phyloP scores from a whole-genome alignment of 2,797 vertebrate species.

The Bovichtus variegatus region DNA sequence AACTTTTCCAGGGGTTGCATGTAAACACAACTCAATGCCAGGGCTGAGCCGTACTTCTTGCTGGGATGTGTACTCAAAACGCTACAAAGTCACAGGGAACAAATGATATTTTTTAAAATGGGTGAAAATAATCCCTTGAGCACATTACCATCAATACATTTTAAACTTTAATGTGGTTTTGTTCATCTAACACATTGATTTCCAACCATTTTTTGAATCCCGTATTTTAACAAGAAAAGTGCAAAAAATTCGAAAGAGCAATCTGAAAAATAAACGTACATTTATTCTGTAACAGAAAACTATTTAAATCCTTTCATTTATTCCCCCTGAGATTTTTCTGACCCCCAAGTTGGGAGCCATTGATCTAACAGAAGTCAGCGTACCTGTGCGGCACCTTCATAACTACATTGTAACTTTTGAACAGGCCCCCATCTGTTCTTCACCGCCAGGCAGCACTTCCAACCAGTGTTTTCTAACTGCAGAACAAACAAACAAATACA shows the following conservation, averaged over 20 bases:
- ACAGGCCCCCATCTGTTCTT: constrained; percentile 80
- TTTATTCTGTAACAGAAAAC: not conserved
- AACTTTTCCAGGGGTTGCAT: constrained; percentile 48
- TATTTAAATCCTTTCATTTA: not conserved
- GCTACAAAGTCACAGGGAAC: constrained; percentile 72
- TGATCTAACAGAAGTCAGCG: not conserved
- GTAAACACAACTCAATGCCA: constrained; percentile 85
- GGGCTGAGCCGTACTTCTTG: constrained; percentile 88
- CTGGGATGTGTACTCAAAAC: constrained; percentile 89
- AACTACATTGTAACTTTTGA: constrained; percentile 85
- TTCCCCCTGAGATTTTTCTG: not conserved
- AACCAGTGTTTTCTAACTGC: constrained; percentile 86
- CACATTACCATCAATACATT: not conserved
- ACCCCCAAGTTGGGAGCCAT: not conserved
- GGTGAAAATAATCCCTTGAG: not conserved
- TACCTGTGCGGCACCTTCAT: constrained; percentile 87
- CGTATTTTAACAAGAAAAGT: not conserved
- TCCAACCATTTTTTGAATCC: not conserved
- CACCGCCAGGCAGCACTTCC: constrained; percentile 81
- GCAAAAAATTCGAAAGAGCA: not conserved
- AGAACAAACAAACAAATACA: constrained; percentile 4
- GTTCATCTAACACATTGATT: not conserved
- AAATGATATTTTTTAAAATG: not conserved
- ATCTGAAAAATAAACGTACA: no score
- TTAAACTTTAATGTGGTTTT: not conserved